Evolutionary conservation across 2,888 invertebrate species (phyloP), one percentile per base, ranked within the genome.

Genomic region (Epinotia bilunana): DNA sequence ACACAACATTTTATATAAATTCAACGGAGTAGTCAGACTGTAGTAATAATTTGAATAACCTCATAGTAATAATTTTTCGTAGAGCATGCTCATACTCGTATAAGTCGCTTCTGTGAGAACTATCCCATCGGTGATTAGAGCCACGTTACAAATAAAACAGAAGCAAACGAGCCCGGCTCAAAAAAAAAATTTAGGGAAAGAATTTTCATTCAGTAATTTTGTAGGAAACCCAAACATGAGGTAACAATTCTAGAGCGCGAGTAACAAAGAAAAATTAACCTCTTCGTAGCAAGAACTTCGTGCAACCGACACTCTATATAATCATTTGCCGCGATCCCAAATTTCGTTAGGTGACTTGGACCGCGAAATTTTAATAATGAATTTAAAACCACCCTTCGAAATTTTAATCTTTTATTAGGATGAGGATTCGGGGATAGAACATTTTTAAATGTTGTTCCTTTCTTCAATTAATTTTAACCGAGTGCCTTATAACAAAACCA

Each of bases 401-500:
- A 92, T 91, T 91, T 91, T 89, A 91, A 93, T 93, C 92, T 93
- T 91, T 93, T 91, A 93, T 93, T 89, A 91, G 87, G 84, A 86
- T 82, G 76, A 74, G 79, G 78, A 77, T 78, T 76, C 78, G 43
- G 60, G 28, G 58, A 20, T 11, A 16, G 23, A 9, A n/a, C 18
- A 13, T 72, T 72, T 63, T 53, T 39, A 43, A 39, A 67, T 61
- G 61, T 39, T 28, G 61, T 12, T 16, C 4, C n/a, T 57, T 20
- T 43, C 43, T 39, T 7, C 39, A 23, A 67, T 57, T 39, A 67
- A 43, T 39, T 68, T 68, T 16, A 20, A 68, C 58, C 23, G 1
- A 39, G 12, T 39, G 20, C 57, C 23, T 12, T 43, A 43, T 6
- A 16, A 16, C 16, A 13, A 7, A 12, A 20, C 3, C 20, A 11